Percentiles rank a stretch among this genome's conserved stretches.
phyloP scores from a whole-genome alignment of 2,113 vertebrate species.

The Bufo bufo region DNA sequence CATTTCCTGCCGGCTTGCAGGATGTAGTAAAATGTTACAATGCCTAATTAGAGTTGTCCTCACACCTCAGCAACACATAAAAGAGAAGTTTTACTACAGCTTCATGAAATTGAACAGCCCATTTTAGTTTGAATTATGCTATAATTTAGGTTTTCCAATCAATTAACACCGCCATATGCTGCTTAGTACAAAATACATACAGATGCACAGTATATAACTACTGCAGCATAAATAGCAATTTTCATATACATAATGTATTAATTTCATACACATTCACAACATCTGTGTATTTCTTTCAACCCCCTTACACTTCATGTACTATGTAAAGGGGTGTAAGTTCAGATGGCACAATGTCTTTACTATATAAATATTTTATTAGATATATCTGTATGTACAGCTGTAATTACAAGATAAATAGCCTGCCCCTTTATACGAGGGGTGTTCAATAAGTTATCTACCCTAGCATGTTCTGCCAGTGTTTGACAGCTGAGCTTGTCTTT shows the following conservation, averaged over 20 bases:
- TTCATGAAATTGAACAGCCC: neutral
- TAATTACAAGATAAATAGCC: neutral
- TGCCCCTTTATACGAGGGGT: no score
- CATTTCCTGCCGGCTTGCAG: conserved; percentile 58
- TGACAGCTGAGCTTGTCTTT: no score
- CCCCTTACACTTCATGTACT: neutral
- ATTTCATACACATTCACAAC: no score
- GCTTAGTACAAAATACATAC: neutral
- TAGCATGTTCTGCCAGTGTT: no score
- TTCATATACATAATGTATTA: neutral
- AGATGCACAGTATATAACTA: neutral
- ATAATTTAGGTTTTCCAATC: conserved; percentile 37
- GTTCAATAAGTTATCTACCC: no score
- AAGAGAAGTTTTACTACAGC: conserved; percentile 45
- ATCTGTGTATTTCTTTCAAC: no score
- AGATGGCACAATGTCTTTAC: neutral
- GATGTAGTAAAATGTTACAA: conserved; percentile 58
- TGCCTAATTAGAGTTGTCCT: conserved; percentile 56
- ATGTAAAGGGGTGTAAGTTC: neutral
- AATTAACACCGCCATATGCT: conserved; percentile 22
- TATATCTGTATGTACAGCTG: neutral
- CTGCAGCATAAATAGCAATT: neutral
- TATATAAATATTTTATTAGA: neutral
- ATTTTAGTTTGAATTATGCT: conserved; percentile 21
- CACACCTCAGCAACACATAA: conserved; percentile 54